Percentiles rank a stretch among this genome's conserved stretches.
These are phyloP conservation scores for Gonocerus acuteangulatus DNA, from an alignment of 2,888 invertebrate species.

Conservation along the genomic window DNA sequence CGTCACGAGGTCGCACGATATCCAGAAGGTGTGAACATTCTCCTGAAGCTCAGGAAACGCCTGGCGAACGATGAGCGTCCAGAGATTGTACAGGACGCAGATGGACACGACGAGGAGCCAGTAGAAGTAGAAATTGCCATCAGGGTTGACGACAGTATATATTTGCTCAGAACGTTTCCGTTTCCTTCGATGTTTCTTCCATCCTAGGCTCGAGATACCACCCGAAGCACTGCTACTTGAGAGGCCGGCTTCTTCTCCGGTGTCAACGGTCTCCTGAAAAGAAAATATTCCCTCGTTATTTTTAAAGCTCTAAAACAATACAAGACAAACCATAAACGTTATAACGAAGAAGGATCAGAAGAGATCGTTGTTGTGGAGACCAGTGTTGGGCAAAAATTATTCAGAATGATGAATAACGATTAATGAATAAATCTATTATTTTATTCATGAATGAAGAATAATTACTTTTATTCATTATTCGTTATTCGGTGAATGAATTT, in stretches of 20 bases:
- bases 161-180: slow-evolving; percentile 58
- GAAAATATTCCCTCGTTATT: not conserved
- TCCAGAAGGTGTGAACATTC: slow-evolving; percentile 67
- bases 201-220: slow-evolving; percentile 48
- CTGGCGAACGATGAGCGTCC: slow-evolving; percentile 90
- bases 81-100: slow-evolving; percentile 88
- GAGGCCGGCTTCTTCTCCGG: slow-evolving; percentile 46
- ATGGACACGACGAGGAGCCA: slow-evolving; percentile 85
- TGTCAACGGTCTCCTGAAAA: slow-evolving; percentile 46
- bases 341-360: too few species aligned
- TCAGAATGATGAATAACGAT: too few species aligned
- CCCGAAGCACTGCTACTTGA: slow-evolving; percentile 48
- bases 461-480: too few species aligned
- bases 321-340: too few species aligned
- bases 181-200: slow-evolving; percentile 60
- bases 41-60: slow-evolving; percentile 84
- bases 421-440: too few species aligned
- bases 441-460: too few species aligned
- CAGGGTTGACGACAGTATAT: slow-evolving; percentile 82
- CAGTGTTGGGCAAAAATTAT: too few species aligned
- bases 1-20: slow-evolving; percentile 72
- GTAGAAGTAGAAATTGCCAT: slow-evolving; percentile 92
- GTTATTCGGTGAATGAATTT: too few species aligned
- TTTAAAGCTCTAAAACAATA: too few species aligned
- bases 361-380: too few species aligned